Percentiles rank a stretch among this genome's conserved stretches.
These are phyloP conservation scores for Nephrotoma guestfalica DNA, from an alignment of 2,888 invertebrate genomes.

Conservation along the genomic window DNA sequence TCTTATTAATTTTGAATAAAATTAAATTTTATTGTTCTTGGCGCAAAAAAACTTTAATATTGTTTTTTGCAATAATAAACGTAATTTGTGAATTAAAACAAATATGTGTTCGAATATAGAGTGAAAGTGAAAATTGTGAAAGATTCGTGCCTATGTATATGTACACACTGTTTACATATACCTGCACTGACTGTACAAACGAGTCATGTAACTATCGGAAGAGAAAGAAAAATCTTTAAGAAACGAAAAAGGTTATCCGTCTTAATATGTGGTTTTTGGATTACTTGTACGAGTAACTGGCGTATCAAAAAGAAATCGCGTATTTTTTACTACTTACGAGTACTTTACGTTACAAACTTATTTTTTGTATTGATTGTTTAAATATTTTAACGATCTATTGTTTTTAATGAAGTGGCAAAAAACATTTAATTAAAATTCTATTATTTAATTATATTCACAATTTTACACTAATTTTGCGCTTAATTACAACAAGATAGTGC, in stretches of 20 bases:
- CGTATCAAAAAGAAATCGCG: neutral
- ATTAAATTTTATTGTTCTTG: neutral
- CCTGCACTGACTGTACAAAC: neutral
- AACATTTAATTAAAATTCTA: neutral
- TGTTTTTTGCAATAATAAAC: neutral
- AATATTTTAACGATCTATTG: neutral
- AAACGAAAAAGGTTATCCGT: neutral
- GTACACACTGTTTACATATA: neutral
- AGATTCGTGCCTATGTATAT: neutral
- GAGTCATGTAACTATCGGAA: neutral
- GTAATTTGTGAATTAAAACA: neutral
- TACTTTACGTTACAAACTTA: neutral
- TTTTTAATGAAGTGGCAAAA: neutral
- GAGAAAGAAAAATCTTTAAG: neutral
- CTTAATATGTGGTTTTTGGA: neutral
- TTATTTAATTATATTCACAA: neutral
- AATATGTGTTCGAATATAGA: neutral
- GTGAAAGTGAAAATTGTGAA: neutral
- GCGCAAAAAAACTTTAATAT: neutral
- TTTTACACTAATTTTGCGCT: neutral
- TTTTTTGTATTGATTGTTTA: neutral
- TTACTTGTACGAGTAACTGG: neutral
- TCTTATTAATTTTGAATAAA: neutral
- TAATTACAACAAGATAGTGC: neutral
- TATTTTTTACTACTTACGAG: neutral